A percentile compares a stretch with the other conserved stretches of the same genome.
Conservation (phyloP, 1,140 invertebrate species). For the Drosophila arawakana region DNA sequence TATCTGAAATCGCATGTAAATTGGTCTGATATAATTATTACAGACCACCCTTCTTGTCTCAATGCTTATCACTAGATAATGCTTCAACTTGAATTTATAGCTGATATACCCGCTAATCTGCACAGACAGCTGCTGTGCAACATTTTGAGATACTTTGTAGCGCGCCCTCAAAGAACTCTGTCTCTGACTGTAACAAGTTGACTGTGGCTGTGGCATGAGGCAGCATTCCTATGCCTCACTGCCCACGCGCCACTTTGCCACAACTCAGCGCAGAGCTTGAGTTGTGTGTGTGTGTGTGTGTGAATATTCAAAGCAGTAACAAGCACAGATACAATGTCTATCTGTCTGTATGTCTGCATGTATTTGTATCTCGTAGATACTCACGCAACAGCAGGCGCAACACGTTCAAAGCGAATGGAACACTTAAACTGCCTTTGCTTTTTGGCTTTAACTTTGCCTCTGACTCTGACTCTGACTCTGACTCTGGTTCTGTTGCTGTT, state of each 20-base stretch:
- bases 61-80: too few species aligned
- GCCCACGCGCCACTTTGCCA: slow-evolving; percentile 55
- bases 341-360: not conserved
- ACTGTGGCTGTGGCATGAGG: slow-evolving; percentile 26
- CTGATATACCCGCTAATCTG: slow-evolving; percentile 5
- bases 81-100: not conserved
- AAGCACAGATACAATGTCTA: slow-evolving; percentile 15
- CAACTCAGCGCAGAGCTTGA: slow-evolving; percentile 22
- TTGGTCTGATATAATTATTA: too few species aligned
- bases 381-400: slow-evolving; percentile 57
- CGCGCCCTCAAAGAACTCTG: slow-evolving; percentile 24
- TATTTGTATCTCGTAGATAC: slow-evolving; percentile 32
- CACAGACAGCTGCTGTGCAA: slow-evolving; percentile 26
- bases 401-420: slow-evolving; percentile 63
- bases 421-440: slow-evolving; percentile 72
- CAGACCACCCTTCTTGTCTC: too few species aligned
- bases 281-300: slow-evolving; percentile 10
- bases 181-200: slow-evolving; percentile 2
- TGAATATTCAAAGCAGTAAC: slow-evolving; percentile 6
- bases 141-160: slow-evolving; percentile 58
- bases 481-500: too few species aligned
- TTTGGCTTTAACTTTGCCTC: slow-evolving; percentile 1
- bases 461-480: too few species aligned
- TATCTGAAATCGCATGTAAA: too few species aligned
- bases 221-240: slow-evolving; percentile 51